phyloP scores from a whole-genome alignment of 2,113 vertebrate genomes.

The Garra rufa region DNA sequence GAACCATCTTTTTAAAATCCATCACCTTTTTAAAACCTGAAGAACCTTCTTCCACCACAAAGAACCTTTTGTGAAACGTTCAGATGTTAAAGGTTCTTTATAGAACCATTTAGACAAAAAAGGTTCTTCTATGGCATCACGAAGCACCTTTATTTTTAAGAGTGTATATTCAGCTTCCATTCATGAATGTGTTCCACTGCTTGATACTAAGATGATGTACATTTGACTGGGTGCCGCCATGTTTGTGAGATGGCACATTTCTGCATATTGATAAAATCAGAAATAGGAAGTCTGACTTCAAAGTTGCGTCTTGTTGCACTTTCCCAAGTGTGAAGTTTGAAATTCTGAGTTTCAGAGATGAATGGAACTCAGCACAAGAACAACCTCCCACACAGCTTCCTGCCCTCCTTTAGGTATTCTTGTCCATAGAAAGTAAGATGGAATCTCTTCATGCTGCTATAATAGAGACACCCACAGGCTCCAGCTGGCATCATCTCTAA shows the following conservation, averaged over 20 bases:
- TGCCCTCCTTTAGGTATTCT: neutral
- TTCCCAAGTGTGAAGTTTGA: neutral
- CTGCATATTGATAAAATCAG: neutral
- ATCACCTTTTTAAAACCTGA: no score
- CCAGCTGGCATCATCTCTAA: conserved; percentile 24
- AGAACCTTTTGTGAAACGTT: no score
- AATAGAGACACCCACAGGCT: conserved; percentile 34
- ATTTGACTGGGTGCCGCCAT: no score
- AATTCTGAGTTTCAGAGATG: neutral
- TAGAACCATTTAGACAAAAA: no score
- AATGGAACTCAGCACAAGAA: conserved; percentile 20
- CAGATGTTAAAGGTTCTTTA: no score
- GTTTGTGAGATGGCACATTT: neutral
- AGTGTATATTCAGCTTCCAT: neutral
- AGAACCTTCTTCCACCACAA: no score
- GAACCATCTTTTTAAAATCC: no score
- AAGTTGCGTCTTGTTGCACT: neutral
- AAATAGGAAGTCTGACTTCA: neutral
- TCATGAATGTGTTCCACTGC: neutral
- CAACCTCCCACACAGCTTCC: conserved; percentile 29
- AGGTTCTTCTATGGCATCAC: no score
- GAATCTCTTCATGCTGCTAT: conserved; percentile 3
- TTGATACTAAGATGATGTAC: neutral
- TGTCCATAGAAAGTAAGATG: neutral
- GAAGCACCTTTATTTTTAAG: no score